Evolutionary conservation across 2,797 vertebrate species (phyloP), one percentile per base, ranked within the genome.

Genomic region (Bothrops alternatus): DNA sequence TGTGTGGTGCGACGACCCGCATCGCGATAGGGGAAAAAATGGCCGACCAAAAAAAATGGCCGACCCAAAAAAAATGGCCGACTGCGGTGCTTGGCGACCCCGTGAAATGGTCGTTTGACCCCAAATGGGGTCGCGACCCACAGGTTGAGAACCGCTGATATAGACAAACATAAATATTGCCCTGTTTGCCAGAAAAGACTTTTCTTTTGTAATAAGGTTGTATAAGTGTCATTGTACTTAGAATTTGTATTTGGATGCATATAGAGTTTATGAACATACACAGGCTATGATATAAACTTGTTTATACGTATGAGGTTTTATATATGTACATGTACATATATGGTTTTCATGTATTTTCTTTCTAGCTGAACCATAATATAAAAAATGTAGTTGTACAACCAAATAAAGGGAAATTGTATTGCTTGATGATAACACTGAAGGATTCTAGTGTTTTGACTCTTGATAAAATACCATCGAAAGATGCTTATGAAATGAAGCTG

Each of bases 281-380:
- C 26, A 86, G 58, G 25, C 28, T 89, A 8, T 13, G 57, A 26
- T 37, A 10, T 42, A 42, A 78, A 18, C 37, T 42, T 78, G 42
- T 78, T 37, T 42, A 87, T n/a, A 55, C 37, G 13, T 14, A 23
- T 42, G 11, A 87, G 88, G 14, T 95, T 28, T 8, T 65, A 20
- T 42, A 20, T 42, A 23, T 78, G 65, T 32, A 69, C 13, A 16
- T 69, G 65, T 14, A 55, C 61, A 55, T 25, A 32, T 28, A 10
- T 88, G 90, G 16, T 96, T 28, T 8, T 61, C 47, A 2, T 93
- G 94, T 95, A 91, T 95, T 93, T 94, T 93, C 89, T 93, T 95
- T 94, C 82, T 94, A 99, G 99, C 97, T 99, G 95, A 99, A 98
- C 98, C 98, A 99, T 97, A 99, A 99, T 87, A 98, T 99, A 97